Evolutionary conservation across 1,140 invertebrate genomes (phyloP).

Genomic region (Microplitis demolitor): DNA sequence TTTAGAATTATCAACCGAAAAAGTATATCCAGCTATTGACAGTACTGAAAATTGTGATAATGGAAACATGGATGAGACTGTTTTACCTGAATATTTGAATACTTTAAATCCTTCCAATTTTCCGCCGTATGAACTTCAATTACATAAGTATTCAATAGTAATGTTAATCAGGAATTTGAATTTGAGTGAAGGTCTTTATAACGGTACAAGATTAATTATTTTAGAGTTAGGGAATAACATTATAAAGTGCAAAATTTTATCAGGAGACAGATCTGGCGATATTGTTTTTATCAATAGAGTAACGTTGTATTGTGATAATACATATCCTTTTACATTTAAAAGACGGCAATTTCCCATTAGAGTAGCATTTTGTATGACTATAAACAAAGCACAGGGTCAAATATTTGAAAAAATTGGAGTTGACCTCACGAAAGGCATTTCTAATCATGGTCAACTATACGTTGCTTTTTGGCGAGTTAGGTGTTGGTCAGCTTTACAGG

Average conservation of each 20-base stretch:
- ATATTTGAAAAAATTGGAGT: background rate
- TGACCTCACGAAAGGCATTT: background rate
- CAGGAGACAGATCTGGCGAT: background rate
- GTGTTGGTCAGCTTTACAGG: background rate
- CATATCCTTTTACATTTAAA: background rate
- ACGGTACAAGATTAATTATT: slow-evolving; percentile 26
- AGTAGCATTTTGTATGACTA: background rate
- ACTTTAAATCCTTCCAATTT: slow-evolving; percentile 4
- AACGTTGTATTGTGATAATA: background rate
- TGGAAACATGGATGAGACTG: background rate
- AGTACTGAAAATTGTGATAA: slow-evolving; percentile 14
- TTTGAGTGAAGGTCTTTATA: slow-evolving; percentile 26
- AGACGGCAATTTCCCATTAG: background rate
- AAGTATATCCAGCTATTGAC: slow-evolving; percentile 17
- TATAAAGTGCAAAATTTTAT: slow-evolving; percentile 31
- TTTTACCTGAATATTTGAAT: slow-evolving; percentile 26
- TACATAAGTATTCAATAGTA: background rate
- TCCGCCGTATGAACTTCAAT: slow-evolving; percentile 1
- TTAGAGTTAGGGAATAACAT: slow-evolving; percentile 24
- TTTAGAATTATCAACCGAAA: slow-evolving; percentile 10
- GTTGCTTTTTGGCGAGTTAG: background rate
- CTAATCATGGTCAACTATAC: background rate
- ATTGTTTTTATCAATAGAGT: slow-evolving; percentile 5
- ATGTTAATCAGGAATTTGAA: slow-evolving; percentile 20
- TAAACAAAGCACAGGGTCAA: background rate